These are phyloP conservation scores for Pteromalus puparum DNA, from an alignment of 1,140 invertebrate genomes.

Conservation along the genomic window DNA sequence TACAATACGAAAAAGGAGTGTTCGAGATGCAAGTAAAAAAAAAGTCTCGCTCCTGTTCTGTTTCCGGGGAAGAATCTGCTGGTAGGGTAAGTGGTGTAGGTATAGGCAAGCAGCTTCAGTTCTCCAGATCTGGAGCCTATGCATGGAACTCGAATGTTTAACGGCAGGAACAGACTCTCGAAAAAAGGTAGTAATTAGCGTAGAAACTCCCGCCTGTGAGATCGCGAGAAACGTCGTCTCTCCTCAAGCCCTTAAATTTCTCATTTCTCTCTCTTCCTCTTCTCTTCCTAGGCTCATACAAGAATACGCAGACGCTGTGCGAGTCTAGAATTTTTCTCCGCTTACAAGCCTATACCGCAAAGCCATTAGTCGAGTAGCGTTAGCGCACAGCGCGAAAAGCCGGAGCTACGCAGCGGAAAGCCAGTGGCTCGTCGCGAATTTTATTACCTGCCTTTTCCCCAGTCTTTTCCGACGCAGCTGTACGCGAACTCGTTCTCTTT, in stretches of 20 bases:
- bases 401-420: no score
- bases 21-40: neutral
- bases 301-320: neutral
- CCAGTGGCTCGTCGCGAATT: no score
- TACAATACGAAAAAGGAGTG: neutral
- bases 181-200: conserved; percentile 28
- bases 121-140: neutral
- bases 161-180: neutral
- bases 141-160: conserved; percentile 15
- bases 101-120: neutral
- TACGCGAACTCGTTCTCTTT: no score
- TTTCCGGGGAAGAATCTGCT: neutral
- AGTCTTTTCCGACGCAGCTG: no score
- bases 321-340: no score
- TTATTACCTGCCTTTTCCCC: no score
- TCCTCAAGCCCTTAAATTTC: neutral
- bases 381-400: no score
- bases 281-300: neutral
- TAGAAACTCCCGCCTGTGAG: neutral
- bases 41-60: neutral
- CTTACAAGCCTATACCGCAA: no score
- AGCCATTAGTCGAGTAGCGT: no score
- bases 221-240: neutral
- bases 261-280: neutral
- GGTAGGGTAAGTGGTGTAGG: conserved; percentile 21